phyloP scores from a whole-genome alignment of 2,113 vertebrate species.

The Boulengeromyrus knoepffleri region DNA sequence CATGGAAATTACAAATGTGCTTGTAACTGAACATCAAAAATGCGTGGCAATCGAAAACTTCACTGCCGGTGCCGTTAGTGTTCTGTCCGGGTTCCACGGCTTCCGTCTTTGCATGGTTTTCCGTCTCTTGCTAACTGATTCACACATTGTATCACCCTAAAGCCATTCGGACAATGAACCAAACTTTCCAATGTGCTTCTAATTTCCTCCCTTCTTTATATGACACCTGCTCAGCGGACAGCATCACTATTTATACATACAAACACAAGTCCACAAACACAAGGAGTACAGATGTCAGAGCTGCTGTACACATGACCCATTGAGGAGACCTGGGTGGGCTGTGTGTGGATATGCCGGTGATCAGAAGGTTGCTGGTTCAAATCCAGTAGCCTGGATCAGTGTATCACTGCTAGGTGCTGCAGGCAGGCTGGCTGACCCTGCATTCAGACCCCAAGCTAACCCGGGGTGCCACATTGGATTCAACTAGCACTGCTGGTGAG shows the following conservation, averaged over 20 bases:
- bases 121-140: neutral
- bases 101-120: neutral
- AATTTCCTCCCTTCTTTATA: neutral
- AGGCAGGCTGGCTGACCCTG: no score
- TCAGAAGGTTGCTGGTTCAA: neutral
- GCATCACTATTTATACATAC: neutral
- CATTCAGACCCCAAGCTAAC: no score
- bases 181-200: neutral
- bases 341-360: neutral
- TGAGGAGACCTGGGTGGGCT: neutral
- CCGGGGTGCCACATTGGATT: no score
- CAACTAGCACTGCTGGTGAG: no score
- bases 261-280: neutral
- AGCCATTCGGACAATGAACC: neutral
- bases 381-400: neutral
- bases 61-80: neutral
- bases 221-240: conserved; percentile 4
- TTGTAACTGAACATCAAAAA: neutral
- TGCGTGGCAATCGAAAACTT: neutral
- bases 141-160: neutral
- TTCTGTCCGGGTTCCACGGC: neutral
- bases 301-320: neutral
- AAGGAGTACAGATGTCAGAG: neutral
- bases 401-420: neutral
- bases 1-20: neutral